A percentile compares a stretch with the other conserved stretches of the same genome.
Conservation (phyloP, 2,888 invertebrate species). For the Nesidiocoris tenuis region DNA sequence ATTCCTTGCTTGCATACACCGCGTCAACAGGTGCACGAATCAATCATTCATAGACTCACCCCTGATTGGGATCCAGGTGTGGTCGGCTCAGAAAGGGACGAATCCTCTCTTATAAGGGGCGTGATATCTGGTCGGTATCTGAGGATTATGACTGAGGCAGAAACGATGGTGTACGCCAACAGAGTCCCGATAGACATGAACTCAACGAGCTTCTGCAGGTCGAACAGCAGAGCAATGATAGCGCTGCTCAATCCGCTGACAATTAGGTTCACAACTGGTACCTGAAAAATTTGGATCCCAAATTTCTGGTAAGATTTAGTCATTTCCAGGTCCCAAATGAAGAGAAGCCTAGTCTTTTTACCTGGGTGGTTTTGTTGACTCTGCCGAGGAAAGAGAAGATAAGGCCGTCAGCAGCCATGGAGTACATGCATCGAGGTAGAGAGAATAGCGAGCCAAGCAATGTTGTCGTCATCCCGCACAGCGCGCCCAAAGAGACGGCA, state of each 20-base stretch:
- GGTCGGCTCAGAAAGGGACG: constrained; percentile 64
- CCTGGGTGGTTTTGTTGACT: constrained; percentile 75
- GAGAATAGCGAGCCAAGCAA: constrained; percentile 83
- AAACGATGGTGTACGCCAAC: constrained; percentile 86
- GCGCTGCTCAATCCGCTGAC: constrained; percentile 76
- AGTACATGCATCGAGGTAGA: constrained; percentile 81
- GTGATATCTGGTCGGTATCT: constrained; percentile 69
- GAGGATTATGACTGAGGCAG: constrained; percentile 83
- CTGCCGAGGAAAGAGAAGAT: constrained; percentile 77
- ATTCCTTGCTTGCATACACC: too few species aligned
- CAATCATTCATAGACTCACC: too few species aligned
- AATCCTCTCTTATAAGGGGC: constrained; percentile 61
- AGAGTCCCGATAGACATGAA: constrained; percentile 92
- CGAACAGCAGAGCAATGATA: constrained; percentile 79
- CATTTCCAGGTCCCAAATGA: not conserved
- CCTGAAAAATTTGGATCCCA: too few species aligned
- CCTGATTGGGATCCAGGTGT: constrained; percentile 63
- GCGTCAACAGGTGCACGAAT: too few species aligned
- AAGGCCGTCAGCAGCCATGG: constrained; percentile 87
- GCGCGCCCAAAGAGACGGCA: constrained; percentile 76
- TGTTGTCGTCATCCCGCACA: constrained; percentile 90
- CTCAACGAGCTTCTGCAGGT: constrained; percentile 85
- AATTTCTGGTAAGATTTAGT: too few species aligned
- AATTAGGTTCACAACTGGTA: constrained; percentile 72
- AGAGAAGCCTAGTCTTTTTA: too few species aligned